A percentile compares a stretch with the other conserved stretches of the same genome.
Evolutionary conservation across 2,888 invertebrate genomes (phyloP).

Genomic region (Cantharis rustica): DNA sequence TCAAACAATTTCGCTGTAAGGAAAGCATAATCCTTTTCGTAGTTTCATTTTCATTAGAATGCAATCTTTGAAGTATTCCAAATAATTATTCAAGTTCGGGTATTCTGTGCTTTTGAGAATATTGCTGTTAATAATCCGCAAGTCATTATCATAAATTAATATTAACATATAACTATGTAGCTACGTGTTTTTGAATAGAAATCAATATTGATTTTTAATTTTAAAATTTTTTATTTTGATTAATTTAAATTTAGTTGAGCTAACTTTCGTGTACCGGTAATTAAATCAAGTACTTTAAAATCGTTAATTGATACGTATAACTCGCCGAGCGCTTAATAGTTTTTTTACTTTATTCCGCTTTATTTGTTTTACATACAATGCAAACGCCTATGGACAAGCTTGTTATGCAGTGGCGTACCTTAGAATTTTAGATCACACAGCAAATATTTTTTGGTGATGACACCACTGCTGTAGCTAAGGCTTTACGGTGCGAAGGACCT

Average conservation of each 20-base stretch:
- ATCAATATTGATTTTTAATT: not conserved
- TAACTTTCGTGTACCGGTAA: not conserved
- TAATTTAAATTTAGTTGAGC: not conserved
- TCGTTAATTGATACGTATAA: not conserved
- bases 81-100: not conserved
- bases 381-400: not conserved
- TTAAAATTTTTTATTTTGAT: not conserved
- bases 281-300: not conserved
- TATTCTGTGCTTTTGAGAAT: not conserved
- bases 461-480: too few relatives aligned
- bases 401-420: too few relatives aligned
- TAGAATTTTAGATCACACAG: too few relatives aligned
- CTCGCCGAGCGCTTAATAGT: not conserved
- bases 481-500: too few relatives aligned
- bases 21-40: not conserved
- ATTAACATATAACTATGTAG: not conserved
- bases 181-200: not conserved
- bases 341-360: not conserved
- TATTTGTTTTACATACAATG: not conserved
- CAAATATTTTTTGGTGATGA: too few relatives aligned
- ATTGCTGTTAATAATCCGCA: not conserved
- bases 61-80: not conserved
- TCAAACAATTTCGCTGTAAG: not conserved
- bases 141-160: not conserved
- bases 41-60: not conserved